These are phyloP conservation scores for Burhinus oedicnemus DNA, from an alignment of 2,113 vertebrate genomes.

Conservation along the genomic window DNA sequence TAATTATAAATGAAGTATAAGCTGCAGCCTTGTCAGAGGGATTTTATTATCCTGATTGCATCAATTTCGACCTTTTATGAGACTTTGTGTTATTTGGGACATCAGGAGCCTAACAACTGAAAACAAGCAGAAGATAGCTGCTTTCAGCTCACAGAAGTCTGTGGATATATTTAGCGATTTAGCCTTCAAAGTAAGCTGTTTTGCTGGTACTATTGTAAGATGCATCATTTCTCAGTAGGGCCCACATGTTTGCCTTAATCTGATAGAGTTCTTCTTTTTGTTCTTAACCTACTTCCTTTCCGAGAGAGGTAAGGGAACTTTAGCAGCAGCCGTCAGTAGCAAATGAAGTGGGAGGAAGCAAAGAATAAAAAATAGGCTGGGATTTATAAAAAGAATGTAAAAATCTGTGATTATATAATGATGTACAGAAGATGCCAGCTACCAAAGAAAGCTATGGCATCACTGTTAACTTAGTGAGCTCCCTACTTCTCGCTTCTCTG, in stretches of 20 bases:
- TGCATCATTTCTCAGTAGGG: slow-evolving; percentile 50
- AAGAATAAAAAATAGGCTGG: slow-evolving; percentile 56
- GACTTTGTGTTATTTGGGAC: not conserved
- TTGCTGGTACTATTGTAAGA: slow-evolving; percentile 16
- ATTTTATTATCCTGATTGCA: slow-evolving; percentile 26
- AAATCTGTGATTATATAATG: slow-evolving; percentile 57
- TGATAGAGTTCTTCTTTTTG: slow-evolving; percentile 60
- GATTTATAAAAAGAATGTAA: slow-evolving; percentile 53
- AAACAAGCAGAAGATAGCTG: slow-evolving; percentile 46
- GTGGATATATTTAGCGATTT: slow-evolving; percentile 14
- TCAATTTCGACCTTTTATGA: slow-evolving; percentile 9
- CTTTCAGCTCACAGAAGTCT: slow-evolving; percentile 7
- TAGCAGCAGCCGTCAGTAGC: slow-evolving; percentile 45
- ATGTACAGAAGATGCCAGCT: not conserved
- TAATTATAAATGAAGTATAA: slow-evolving; percentile 51
- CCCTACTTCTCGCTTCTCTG: not conserved
- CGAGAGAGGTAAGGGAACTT: slow-evolving; percentile 42
- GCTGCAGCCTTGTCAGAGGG: not conserved
- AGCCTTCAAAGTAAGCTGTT: slow-evolving; percentile 42
- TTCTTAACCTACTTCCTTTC: slow-evolving; percentile 72
- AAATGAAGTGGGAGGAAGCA: slow-evolving; percentile 41
- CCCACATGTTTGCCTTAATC: slow-evolving; percentile 56
- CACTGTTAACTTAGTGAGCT: not conserved
- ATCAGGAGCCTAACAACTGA: slow-evolving; percentile 32
- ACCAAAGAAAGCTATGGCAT: slow-evolving; percentile 2